Base-by-base conservation (phyloP, 2,888 invertebrate species). In the Diogma glabrata region DNA sequence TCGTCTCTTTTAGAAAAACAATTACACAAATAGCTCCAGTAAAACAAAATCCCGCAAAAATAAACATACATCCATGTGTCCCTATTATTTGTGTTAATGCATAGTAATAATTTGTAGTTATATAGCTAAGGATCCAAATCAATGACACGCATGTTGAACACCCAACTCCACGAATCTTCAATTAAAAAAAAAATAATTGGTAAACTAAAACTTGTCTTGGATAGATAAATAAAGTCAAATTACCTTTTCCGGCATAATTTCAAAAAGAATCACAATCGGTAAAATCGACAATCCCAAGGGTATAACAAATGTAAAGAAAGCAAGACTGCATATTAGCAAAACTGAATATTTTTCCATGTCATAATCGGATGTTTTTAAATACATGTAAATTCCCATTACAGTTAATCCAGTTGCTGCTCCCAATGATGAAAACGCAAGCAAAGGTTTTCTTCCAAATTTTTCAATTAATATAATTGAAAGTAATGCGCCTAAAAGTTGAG, bases 1-100 rank as follows among this genome's bases (percentile, higher is more conserved):
- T 67, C 3, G 70, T 69, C 57, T 69, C 69, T 2, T 70, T 70
- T 16, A 69, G 52, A 53, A 61, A 63, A 1, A 62, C 33, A 8
- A 61, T 56, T 7, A 68, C 57, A 52, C 69, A 69, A 7, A 63
- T 26, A 1, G 61, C 59, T 3, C 65, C 66, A n/a, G 51, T 10
- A 36, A 65, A 58, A 12, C 62, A 63, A 19, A 58, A 57, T 26
- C 52, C 49, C 12, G 64, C 61, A 51, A 69, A 70, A 17, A 61
- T 43, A 20, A 62, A 65, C 55, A 69, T 61, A 4, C 63, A 59
- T 1, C 64, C 65, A 33, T 68, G 61, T 62, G 70, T 61, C 14
- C 64, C 63, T 12, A 64, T 43, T 0, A 59, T 12, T 6, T 54
- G 57, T 1, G 55, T 60, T 52, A 67, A 38, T 16, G 61, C 20